Evolutionary conservation across 2,888 invertebrate species (phyloP), one percentile per base, ranked within the genome.

Genomic region (Drosophila engyochracea): DNA sequence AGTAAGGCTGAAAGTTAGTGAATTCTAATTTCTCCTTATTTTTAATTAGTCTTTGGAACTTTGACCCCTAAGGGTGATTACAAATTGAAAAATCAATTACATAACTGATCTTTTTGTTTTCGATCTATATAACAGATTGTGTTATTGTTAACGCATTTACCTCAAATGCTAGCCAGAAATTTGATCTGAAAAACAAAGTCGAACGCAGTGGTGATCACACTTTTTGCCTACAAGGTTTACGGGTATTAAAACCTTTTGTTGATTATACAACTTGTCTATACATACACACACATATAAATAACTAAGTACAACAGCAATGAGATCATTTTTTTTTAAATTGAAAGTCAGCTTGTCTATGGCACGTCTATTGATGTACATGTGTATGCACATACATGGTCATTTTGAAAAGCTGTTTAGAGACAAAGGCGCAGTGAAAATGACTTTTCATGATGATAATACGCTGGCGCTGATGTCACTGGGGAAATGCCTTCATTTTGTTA

Each of bases 401-500:
- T 77, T 73, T 68, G 55, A 70, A 79, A 83, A 75, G 74, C 74
- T 76, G 74, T 82, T 82, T 77, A 69, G 74, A 70, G 67, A 87
- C 75, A 82, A 83, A 65, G 61, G 70, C 74, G 59, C 51, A 54
- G 33, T 73, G 79, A 70, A 76, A 85, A 82, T 84, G 85, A 61
- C 58, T 81, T 83, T 76, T 73, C 68, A 84, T 74, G 57, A 55
- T 75, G 73, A 70, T 69, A 30, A n/a, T 57, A 30, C 39, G 71
- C 67, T 74, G 73, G 54, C 70, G 89, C 82, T 89, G 89, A 90
- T 88, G 91, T 88, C 87, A 88, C 81, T 63, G 81, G 70, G 89
- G 84, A 88, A 89, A 90, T 90, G 87, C 79, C 78, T 86, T 78
- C 57, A 77, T 78, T 85, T 70, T 70, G 79, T 83, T 88, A 86